Percentiles rank a stretch among this genome's conserved stretches.
Conservation (phyloP, 2,797 vertebrate species). For the Coreius guichenoti region DNA sequence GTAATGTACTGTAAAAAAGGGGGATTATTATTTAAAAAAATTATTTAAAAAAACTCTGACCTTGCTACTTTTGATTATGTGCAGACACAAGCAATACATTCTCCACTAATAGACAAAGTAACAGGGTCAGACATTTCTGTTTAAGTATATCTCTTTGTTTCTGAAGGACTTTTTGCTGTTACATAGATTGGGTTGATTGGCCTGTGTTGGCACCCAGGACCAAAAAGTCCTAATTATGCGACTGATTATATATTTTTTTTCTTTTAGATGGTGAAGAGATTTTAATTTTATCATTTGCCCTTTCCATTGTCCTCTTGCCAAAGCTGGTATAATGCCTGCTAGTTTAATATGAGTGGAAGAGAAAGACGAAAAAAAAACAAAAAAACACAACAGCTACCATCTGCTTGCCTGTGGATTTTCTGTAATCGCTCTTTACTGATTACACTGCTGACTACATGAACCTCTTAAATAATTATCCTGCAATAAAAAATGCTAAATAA, state of each 20-base stretch:
- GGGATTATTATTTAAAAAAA: not conserved
- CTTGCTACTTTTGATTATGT: constrained; percentile 63
- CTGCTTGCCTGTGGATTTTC: constrained; percentile 84
- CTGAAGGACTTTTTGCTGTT: constrained; percentile 35
- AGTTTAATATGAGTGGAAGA: constrained; percentile 71
- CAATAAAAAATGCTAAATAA: constrained; percentile 83
- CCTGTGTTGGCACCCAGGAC: constrained; percentile 48
- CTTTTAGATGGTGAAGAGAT: constrained; percentile 63
- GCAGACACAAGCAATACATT: constrained; percentile 61
- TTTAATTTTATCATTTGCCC: constrained; percentile 74
- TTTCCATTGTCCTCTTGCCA: constrained; percentile 67
- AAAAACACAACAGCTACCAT: constrained; percentile 72
- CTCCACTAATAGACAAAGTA: constrained; percentile 66
- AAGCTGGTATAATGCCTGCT: constrained; percentile 66
- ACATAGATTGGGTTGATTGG: constrained; percentile 53
- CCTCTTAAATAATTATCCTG: constrained; percentile 88
- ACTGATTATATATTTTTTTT: constrained; percentile 53
- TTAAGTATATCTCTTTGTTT: constrained; percentile 61
- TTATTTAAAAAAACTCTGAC: constrained; percentile 37
- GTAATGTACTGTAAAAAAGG: constrained; percentile 44
- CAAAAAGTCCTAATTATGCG: constrained; percentile 58
- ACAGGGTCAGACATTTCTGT: constrained; percentile 60
- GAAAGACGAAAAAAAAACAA: constrained; percentile 46
- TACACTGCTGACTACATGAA: constrained; percentile 84
- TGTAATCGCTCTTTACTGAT: constrained; percentile 88